A percentile compares a stretch with the other conserved stretches of the same genome.
phyloP scores from a whole-genome alignment of 2,888 invertebrate species.

The Dilophus febrilis region DNA sequence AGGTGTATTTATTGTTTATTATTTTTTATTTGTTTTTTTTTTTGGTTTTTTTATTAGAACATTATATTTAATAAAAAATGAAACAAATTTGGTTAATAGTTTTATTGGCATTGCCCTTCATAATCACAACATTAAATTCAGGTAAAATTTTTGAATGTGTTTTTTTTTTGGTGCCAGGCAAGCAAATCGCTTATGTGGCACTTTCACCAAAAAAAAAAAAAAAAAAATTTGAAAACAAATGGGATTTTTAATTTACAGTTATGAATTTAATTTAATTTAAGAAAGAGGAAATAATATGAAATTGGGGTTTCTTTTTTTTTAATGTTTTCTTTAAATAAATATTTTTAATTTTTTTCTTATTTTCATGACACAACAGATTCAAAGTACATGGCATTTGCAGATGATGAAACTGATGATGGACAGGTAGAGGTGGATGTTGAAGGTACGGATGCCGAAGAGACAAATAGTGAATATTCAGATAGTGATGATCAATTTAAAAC shows the following conservation, averaged over 20 bases:
- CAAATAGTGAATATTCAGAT: constrained; percentile 13
- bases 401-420: constrained; percentile 53
- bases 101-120: constrained; percentile 51
- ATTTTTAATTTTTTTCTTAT: constrained; percentile 13
- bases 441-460: constrained; percentile 41
- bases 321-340: too few species aligned
- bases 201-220: too few species aligned
- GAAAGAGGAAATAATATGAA: too few species aligned
- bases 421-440: constrained; percentile 43
- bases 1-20: too few species aligned
- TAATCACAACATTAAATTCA: constrained; percentile 49
- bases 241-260: too few species aligned
- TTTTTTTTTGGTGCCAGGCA: constrained; percentile 32
- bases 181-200: constrained; percentile 10
- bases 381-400: constrained; percentile 38
- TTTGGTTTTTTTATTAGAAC: too few species aligned
- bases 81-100: constrained; percentile 46
- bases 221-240: too few species aligned
- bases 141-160: constrained; percentile 37
- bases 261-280: too few species aligned
- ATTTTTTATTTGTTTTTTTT: too few species aligned
- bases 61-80: constrained; percentile 35
- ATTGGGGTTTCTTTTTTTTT: too few species aligned
- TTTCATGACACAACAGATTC: too few species aligned
- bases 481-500: constrained; percentile 43